These are phyloP conservation scores for Elysia crispata DNA, from an alignment of 2,888 invertebrate species.

Conservation along the genomic window DNA sequence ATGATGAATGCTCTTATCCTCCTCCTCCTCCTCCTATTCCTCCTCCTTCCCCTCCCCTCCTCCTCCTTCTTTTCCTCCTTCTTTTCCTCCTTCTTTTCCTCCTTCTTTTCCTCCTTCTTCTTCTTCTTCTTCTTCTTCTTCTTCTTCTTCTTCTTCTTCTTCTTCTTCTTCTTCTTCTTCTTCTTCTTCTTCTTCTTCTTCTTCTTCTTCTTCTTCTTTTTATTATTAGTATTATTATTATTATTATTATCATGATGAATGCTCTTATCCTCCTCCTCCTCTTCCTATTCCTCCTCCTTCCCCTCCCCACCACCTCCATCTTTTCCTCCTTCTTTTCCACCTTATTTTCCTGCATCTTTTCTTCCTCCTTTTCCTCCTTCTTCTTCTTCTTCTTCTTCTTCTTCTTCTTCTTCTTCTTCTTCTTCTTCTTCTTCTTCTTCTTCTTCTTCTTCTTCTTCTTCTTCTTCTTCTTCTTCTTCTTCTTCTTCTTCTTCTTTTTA, in stretches of 20 bases:
- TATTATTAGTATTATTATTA: too few relatives aligned
- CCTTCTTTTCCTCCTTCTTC: conserved; percentile 1
- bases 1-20: too few relatives aligned
- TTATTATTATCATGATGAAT: too few relatives aligned
- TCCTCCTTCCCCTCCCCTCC: conserved; percentile 27
- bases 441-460: neutral
- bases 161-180: neutral
- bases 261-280: too few relatives aligned
- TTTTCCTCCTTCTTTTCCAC: neutral
- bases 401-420: conserved; percentile 32
- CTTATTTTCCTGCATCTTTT: too few relatives aligned
- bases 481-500: neutral
- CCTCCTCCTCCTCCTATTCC: too few relatives aligned
- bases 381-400: neutral
- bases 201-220: neutral
- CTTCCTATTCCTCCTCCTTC: too few relatives aligned
- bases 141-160: neutral
- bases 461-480: neutral
- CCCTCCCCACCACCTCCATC: conserved; percentile 26
- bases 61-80: neutral
- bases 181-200: neutral
- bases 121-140: neutral
- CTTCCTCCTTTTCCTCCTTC: too few relatives aligned
- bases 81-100: neutral
- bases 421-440: neutral